Evolutionary conservation across 2,797 vertebrate species (phyloP).

Genomic region (Graptemys geographica): DNA sequence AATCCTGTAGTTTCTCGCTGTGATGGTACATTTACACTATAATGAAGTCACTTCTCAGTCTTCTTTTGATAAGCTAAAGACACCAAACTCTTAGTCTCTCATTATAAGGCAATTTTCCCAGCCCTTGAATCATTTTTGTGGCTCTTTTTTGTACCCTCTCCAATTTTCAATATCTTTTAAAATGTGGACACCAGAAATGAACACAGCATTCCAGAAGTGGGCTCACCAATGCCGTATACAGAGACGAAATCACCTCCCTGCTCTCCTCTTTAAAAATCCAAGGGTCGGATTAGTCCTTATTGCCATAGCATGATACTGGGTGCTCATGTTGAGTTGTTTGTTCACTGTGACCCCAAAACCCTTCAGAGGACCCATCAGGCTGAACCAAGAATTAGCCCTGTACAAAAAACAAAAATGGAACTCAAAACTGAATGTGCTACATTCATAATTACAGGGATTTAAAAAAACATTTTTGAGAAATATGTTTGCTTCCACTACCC

Average conservation of each 20-base stretch:
- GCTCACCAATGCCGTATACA: not conserved
- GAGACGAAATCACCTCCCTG: not conserved
- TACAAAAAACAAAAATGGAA: not conserved
- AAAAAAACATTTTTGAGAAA: not conserved
- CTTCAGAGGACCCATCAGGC: not conserved
- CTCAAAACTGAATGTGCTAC: not conserved
- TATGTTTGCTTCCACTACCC: not conserved
- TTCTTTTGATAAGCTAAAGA: not conserved
- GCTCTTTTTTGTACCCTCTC: not conserved
- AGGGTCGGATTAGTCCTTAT: not conserved
- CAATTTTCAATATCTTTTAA: accelerated
- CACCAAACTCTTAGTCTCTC: not conserved
- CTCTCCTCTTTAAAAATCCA: not conserved
- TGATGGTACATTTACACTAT: not conserved
- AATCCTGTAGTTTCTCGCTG: not conserved
- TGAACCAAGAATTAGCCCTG: not conserved
- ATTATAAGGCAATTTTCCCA: not conserved
- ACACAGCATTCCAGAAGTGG: not conserved
- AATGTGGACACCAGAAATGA: accelerated
- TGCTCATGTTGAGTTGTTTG: not conserved
- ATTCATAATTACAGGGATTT: not conserved
- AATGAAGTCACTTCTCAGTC: not conserved
- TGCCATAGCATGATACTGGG: not conserved
- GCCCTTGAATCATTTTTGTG: not conserved
- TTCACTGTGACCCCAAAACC: not conserved